These are phyloP conservation scores for Physocephala rufipes DNA, from an alignment of 2,888 invertebrate genomes.

Conservation along the genomic window DNA sequence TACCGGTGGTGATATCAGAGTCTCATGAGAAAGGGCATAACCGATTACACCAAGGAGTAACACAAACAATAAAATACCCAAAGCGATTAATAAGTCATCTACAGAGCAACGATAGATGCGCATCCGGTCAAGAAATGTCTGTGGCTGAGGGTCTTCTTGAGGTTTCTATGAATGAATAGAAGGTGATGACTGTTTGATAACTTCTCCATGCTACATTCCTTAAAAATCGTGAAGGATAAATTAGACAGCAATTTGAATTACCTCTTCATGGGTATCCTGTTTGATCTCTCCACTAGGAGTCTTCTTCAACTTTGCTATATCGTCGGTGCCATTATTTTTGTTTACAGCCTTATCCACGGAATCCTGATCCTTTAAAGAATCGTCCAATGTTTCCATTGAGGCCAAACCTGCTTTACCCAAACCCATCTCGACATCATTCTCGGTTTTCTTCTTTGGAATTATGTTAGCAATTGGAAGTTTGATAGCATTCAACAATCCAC, in stretches of 20 bases:
- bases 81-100: slow-evolving; percentile 71
- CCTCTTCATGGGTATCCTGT: slow-evolving; percentile 63
- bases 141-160: slow-evolving; percentile 56
- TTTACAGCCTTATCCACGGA: slow-evolving; percentile 67
- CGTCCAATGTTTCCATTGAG: slow-evolving; percentile 84
- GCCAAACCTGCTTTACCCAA: slow-evolving; percentile 77
- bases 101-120: slow-evolving; percentile 74
- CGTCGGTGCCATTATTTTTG: slow-evolving; percentile 70
- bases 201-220: neutral
- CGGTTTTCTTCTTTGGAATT: slow-evolving; percentile 68
- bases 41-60: slow-evolving; percentile 73
- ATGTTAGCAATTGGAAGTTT: slow-evolving; percentile 72
- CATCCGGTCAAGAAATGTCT: slow-evolving; percentile 70
- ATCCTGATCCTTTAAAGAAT: slow-evolving; percentile 73
- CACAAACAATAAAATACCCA: slow-evolving; percentile 71
- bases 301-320: slow-evolving; percentile 76
- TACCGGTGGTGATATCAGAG: slow-evolving; percentile 71
- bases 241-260: slow-evolving; percentile 38
- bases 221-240: neutral
- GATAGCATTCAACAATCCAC: slow-evolving; percentile 71
- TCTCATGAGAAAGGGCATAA: slow-evolving; percentile 71
- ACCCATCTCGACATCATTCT: slow-evolving; percentile 69
- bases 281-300: slow-evolving; percentile 57
- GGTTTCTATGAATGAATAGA: slow-evolving; percentile 50
- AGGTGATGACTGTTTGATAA: neutral